Conservation (phyloP, 2,113 vertebrate species). For the Zingel zingel region DNA sequence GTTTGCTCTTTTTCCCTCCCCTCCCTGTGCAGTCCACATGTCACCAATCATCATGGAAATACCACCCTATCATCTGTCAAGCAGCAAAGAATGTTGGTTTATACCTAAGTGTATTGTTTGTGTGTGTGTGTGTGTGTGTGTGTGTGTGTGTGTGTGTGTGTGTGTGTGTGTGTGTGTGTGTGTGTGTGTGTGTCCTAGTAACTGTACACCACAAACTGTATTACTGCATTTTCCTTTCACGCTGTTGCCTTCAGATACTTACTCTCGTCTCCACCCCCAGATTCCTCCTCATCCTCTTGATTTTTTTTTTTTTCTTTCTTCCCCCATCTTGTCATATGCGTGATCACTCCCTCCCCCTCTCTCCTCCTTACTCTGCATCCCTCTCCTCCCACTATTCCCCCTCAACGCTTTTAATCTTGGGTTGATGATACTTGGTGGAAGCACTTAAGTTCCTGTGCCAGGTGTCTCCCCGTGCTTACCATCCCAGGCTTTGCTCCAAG, state of each 20-base stretch:
- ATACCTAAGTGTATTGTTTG: conserved; percentile 1
- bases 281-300: conserved; percentile 38
- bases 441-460: conserved; percentile 76
- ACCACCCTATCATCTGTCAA: conserved; percentile 58
- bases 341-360: conserved; percentile 61
- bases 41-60: conserved; percentile 54
- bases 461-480: conserved; percentile 72
- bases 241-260: conserved; percentile 27
- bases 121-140: neutral
- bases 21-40: conserved; percentile 54
- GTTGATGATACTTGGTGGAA: conserved; percentile 79
- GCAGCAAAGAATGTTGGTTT: conserved; percentile 28
- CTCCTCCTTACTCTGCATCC: conserved; percentile 43
- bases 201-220: conserved; percentile 22
- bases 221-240: conserved; percentile 19
- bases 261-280: neutral
- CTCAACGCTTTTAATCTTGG: conserved; percentile 75
- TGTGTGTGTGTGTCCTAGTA: neutral
- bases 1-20: neutral
- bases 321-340: conserved; percentile 60
- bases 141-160: no score
- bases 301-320: neutral
- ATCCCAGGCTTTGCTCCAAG: conserved; percentile 65
- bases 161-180: no score
- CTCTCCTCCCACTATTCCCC: conserved; percentile 68